Base-by-base conservation (phyloP, 2,113 vertebrate species). In the Ornithorhynchus anatinus region DNA sequence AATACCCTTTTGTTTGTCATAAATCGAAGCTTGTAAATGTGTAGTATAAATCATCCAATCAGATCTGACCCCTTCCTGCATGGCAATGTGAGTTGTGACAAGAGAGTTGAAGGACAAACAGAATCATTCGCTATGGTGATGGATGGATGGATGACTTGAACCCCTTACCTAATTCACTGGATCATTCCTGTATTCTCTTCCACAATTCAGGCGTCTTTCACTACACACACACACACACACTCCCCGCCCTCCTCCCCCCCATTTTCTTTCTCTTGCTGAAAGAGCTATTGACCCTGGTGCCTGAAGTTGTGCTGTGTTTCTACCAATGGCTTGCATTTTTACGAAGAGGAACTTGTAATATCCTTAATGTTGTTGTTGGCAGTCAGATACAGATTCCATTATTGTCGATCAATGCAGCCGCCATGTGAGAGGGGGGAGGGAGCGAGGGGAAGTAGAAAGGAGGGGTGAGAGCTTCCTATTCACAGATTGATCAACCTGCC, bases 401-500 rank as follows among this genome's bases (percentile, higher is more conserved):
- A 90, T 91, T 87, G 91, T 88, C 77, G 88, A 93, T 95, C 94
- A 86, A 94, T 93, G 94, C 91, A 5, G 88, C 89, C 85, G 89
- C 92, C 93, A 87, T 91, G 87, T 53, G 64, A 90, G 88, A 42
- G 61, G 42, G 56, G 60, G 45, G 71, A 42, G 59, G 60, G 40
- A 69, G 74, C 10, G 10, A 79, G 75, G 66, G 68, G 58, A 64
- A 87, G 77, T 39, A 81, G 85, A 81, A 68, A 81, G 78, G 89
- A 92, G 91, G 88, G 89, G 81, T 84, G 88, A 85, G 84, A 91
- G 91, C 94, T 92, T 92, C 89, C 91, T 93, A 77, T 89, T 89
- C 91, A 84, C 85, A 63, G 89, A 92, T 94, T 92, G 90, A 93
- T 94, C 92, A 92, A 94, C 90, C 92, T 94, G 93, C 89, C 90